Base-by-base conservation (phyloP, 2,113 vertebrate species). In the Struthidea cinerea region DNA sequence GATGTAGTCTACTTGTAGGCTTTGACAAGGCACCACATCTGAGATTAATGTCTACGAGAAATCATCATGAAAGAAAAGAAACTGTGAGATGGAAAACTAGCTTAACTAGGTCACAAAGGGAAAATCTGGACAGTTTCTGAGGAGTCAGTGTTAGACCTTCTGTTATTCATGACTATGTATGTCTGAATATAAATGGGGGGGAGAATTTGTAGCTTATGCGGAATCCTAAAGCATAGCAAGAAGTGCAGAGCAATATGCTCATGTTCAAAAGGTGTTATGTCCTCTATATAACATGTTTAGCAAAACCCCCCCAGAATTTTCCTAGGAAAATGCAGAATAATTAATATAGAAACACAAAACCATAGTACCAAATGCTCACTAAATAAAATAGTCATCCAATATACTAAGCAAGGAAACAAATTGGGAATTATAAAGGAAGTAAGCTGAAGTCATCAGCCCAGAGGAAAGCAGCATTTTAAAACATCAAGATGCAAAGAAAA, bases 11-110 rank as follows among this genome's bases (percentile, higher is more conserved):
- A 53, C 91, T 96, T 83, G 81, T 90, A 65, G 85, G 64, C 12
- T 57, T 87, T 55, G 64, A 75, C 23, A 67, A 90, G 42, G 84
- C 52, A 76, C 64, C 39, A 65, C 70, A 53, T 76, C 61, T n/a
- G 78, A 73, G 86, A 85, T 87, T 84, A 92, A 96, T 79, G 61
- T 47, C 50, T 76, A 33, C 56, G 52, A 79, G 70, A 90, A 95
- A 81, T 81, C 49, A 33, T 71, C 78, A 41, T 42, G 61, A 93
- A 96, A 81, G 68, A 35, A 90, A 49, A 80, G 50, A 61, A 79
- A 69, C 33, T 67, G 67, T 37, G 28, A 19, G 73, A 35, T 57
- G 68, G 41, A 83, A 94, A 82, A 55, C 19, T 89, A 64, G 75
- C 75, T 75, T 80, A 92, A 89, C n/a, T 84, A 86, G 61, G 49